Conservation (phyloP, 2,888 invertebrate genomes). For the Malachius bipustulatus region DNA sequence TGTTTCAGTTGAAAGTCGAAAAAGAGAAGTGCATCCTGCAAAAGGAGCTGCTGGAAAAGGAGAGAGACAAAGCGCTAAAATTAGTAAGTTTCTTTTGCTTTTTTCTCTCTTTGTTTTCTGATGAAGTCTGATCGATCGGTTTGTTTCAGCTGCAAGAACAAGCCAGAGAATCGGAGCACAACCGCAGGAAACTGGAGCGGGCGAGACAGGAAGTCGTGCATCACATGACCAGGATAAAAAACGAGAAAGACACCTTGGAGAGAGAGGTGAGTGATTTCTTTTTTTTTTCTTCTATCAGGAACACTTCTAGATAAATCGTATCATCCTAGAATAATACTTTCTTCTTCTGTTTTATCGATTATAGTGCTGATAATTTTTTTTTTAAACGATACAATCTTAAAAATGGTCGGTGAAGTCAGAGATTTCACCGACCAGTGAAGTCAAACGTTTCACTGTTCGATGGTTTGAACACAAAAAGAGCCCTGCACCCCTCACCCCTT, state of each 20-base stretch:
- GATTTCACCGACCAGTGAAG: no score
- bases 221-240: conserved; percentile 45
- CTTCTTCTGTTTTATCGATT: no score
- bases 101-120: conserved; percentile 5
- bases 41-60: conserved; percentile 38
- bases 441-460: no score
- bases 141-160: conserved; percentile 43
- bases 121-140: conserved; percentile 15
- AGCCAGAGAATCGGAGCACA: conserved; percentile 44
- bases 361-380: no score
- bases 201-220: conserved; percentile 47
- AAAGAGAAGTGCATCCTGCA: conserved; percentile 38
- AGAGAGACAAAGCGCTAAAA: conserved; percentile 38
- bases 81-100: conserved; percentile 30
- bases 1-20: conserved; percentile 38
- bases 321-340: not conserved
- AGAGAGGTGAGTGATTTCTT: conserved; percentile 38
- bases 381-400: no score
- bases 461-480: no score
- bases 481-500: no score
- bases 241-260: conserved; percentile 45
- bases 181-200: conserved; percentile 42
- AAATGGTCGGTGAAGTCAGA: no score
- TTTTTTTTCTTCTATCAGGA: not conserved
- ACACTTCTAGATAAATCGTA: not conserved